Evolutionary conservation across 2,797 vertebrate genomes (phyloP).

Genomic region (Chaetophractus vellerosus): DNA sequence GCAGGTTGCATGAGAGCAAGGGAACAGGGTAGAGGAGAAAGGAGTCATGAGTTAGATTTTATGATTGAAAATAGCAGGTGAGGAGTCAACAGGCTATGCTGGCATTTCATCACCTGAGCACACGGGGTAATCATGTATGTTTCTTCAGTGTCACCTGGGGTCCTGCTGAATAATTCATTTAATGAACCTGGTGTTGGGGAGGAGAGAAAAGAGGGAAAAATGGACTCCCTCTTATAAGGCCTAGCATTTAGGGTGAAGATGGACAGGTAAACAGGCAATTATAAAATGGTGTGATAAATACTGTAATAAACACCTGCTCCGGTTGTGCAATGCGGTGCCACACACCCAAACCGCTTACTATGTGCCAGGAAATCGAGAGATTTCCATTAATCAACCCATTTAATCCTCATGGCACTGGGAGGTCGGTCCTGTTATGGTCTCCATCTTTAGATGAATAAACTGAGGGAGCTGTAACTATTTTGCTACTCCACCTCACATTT

Average conservation of each 20-base stretch:
- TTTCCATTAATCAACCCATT: background rate
- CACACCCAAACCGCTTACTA: background rate
- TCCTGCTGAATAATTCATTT: background rate
- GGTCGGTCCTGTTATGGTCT: background rate
- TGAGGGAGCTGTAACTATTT: background rate
- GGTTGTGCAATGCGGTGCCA: background rate
- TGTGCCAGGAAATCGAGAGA: background rate
- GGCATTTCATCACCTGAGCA: background rate
- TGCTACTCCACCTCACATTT: background rate
- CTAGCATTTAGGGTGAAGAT: background rate
- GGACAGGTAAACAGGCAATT: background rate
- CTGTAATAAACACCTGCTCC: background rate
- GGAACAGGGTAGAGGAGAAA: background rate
- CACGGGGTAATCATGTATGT: rapidly evolving
- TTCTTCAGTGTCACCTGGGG: background rate
- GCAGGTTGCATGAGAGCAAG: background rate
- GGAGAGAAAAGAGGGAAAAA: background rate
- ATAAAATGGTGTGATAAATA: background rate
- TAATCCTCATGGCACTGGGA: background rate
- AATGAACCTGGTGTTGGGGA: background rate
- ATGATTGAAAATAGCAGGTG: background rate
- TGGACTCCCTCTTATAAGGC: background rate
- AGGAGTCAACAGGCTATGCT: background rate
- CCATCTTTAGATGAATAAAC: background rate
- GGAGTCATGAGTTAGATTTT: background rate